phyloP scores from a whole-genome alignment of 2,888 invertebrate genomes.

The Antitype chi region DNA sequence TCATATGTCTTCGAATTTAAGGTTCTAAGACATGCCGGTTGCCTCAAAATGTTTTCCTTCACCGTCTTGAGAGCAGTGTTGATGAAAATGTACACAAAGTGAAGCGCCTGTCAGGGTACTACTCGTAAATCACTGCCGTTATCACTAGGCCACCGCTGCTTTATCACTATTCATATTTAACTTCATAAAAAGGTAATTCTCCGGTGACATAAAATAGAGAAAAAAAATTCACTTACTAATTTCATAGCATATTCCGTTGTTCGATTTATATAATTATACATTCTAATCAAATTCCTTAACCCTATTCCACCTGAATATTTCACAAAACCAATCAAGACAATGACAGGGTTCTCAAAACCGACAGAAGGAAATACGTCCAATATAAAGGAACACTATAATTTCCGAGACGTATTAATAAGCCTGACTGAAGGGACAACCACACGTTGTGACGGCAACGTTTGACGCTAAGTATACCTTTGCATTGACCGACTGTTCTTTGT shows the following conservation, averaged over 20 bases:
- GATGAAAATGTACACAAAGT: too few species aligned
- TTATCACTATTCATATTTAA: too few species aligned
- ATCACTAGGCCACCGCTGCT: too few species aligned
- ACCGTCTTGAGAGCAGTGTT: too few species aligned
- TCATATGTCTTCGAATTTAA: too few species aligned
- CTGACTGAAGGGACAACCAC: conserved; percentile 20
- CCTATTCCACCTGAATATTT: conserved; percentile 9
- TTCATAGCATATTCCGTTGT: background rate
- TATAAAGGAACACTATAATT: conserved; percentile 51
- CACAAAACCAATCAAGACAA: conserved; percentile 24
- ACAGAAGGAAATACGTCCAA: conserved; percentile 36
- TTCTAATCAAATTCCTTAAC: conserved; percentile 10
- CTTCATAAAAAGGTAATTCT: too few species aligned
- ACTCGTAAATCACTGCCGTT: too few species aligned
- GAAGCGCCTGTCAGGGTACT: too few species aligned
- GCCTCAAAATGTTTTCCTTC: too few species aligned
- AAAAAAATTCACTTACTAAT: background rate
- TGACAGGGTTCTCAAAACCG: conserved; percentile 42
- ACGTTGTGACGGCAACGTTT: conserved; percentile 21
- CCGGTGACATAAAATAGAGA: too few species aligned
- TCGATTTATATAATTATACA: background rate
- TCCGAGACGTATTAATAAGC: conserved; percentile 57
- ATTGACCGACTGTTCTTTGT: conserved; percentile 48
- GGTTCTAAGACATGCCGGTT: too few species aligned
- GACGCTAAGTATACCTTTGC: conserved; percentile 61